phyloP scores from a whole-genome alignment of 2,797 vertebrate genomes.

The Channa striata region DNA sequence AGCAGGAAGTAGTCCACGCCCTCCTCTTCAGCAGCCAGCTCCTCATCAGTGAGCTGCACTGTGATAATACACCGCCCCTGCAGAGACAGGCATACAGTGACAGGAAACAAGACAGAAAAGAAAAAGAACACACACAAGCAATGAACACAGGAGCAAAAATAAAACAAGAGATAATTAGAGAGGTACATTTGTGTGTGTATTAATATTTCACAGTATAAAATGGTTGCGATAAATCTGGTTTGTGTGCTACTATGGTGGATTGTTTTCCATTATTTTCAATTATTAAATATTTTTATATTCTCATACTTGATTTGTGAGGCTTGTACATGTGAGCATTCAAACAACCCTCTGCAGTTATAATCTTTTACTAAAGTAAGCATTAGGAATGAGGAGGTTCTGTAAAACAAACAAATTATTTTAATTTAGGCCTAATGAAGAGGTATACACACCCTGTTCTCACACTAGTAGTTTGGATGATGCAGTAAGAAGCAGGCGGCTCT shows the following conservation, averaged over 20 bases:
- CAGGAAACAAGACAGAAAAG: background rate
- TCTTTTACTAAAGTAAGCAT: no score
- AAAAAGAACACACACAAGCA: background rate
- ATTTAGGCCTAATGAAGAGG: background rate
- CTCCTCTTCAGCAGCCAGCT: constrained; percentile 83
- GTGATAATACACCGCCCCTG: constrained; percentile 94
- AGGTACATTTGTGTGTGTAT: background rate
- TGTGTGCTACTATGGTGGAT: background rate
- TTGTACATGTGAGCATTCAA: no score
- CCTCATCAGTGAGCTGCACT: constrained; percentile 90
- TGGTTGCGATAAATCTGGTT: background rate
- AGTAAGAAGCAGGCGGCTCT: background rate
- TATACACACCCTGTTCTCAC: constrained; percentile 3
- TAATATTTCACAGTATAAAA: background rate
- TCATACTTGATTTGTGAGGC: no score
- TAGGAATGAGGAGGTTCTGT: no score
- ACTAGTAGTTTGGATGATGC: background rate
- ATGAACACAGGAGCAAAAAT: background rate
- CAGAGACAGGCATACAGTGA: background rate
- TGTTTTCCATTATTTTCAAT: no score
- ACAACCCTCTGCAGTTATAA: no score
- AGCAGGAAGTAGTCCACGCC: constrained; percentile 92
- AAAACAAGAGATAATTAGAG: background rate
- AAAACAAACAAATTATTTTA: background rate
- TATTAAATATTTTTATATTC: no score